These are phyloP conservation scores for Thunnus maccoyii DNA, from an alignment of 2,113 vertebrate species.

Conservation along the genomic window DNA sequence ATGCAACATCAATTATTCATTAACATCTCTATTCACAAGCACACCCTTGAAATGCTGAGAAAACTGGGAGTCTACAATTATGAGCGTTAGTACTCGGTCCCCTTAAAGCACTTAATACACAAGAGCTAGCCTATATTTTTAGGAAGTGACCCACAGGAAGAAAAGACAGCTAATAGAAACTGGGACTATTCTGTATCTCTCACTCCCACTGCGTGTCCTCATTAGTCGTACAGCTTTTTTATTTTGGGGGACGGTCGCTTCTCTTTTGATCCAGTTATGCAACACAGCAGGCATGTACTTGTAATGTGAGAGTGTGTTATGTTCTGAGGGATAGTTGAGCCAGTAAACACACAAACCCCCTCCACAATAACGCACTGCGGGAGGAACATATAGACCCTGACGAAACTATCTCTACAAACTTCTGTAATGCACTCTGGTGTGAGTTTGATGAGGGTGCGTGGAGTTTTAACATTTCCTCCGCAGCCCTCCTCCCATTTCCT, in stretches of 20 bases:
- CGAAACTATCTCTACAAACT: constrained; percentile 5
- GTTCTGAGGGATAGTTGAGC: constrained; percentile 57
- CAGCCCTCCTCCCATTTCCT: constrained; percentile 59
- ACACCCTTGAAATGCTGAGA: neutral
- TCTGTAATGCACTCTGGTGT: constrained; percentile 18
- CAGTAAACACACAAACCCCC: constrained; percentile 21
- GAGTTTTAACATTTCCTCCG: constrained; percentile 65
- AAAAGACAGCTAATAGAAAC: constrained; percentile 76
- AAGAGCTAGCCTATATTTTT: constrained; percentile 66
- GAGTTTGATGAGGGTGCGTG: constrained; percentile 8
- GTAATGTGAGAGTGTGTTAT: constrained; percentile 73
- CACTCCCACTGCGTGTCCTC: constrained; percentile 78
- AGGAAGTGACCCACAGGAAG: constrained; percentile 72
- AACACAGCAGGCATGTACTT: constrained; percentile 75
- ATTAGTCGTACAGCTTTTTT: constrained; percentile 76
- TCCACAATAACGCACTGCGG: constrained; percentile 20
- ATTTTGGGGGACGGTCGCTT: constrained; percentile 71
- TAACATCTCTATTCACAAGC: neutral
- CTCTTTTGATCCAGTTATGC: constrained; percentile 79
- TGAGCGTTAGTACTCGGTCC: constrained; percentile 28
- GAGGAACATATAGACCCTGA: constrained; percentile 31
- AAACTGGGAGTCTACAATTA: constrained; percentile 5
- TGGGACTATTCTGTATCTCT: constrained; percentile 76
- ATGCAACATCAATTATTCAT: constrained; percentile 37
- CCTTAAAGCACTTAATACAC: constrained; percentile 47